Conservation (phyloP, 2,113 vertebrate genomes). For the Himantopus leucocephalus region DNA sequence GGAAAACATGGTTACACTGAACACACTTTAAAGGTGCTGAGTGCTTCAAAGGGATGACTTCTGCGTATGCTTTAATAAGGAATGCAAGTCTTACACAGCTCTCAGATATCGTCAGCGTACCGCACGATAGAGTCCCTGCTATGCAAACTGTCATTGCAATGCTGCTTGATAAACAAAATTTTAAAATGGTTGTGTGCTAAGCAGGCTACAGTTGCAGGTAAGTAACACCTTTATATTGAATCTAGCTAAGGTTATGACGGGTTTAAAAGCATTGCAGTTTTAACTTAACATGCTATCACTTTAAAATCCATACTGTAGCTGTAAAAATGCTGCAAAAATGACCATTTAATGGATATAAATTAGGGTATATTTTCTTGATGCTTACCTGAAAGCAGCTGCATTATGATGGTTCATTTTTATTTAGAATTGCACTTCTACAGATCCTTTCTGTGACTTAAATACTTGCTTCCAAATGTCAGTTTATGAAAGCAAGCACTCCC, state of each 20-base stretch:
- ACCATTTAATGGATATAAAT: background rate
- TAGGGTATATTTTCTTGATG: background rate
- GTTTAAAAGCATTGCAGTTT: background rate
- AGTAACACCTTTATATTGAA: background rate
- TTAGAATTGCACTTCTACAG: background rate
- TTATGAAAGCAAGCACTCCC: background rate
- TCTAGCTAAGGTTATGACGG: background rate
- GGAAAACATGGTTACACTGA: background rate
- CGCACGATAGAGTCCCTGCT: background rate
- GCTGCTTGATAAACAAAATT: background rate
- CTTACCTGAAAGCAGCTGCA: background rate
- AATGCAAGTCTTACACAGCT: background rate
- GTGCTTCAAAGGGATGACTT: background rate
- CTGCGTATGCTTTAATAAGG: background rate
- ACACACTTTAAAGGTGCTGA: background rate
- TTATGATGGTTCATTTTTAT: background rate
- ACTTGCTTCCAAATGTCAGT: background rate
- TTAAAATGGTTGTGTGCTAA: background rate
- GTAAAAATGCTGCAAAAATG: background rate
- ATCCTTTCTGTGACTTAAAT: background rate
- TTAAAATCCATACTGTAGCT: background rate
- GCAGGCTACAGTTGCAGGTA: background rate
- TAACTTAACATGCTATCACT: background rate
- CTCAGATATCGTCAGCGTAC: background rate
- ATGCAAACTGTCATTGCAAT: background rate